Evolutionary conservation across 2,888 invertebrate species (phyloP).

Genomic region (Lochmaea crataegi): DNA sequence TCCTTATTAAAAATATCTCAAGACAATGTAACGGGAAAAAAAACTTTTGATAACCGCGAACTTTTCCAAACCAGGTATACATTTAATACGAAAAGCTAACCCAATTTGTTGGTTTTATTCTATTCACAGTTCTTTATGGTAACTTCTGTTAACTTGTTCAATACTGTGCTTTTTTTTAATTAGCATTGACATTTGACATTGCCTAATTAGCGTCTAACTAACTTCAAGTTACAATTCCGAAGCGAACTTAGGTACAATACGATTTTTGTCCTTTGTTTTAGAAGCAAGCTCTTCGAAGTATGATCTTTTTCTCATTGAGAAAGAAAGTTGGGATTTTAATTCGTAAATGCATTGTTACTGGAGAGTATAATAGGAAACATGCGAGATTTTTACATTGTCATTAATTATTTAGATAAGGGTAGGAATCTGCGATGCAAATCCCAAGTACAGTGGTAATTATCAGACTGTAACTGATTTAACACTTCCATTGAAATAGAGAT

Average conservation of each 20-base stretch:
- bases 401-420: constrained; percentile 42
- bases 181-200: constrained; percentile 58
- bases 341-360: constrained; percentile 41
- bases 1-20: constrained; percentile 16
- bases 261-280: constrained; percentile 48
- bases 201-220: constrained; percentile 58
- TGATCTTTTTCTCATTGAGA: constrained; percentile 49
- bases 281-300: constrained; percentile 49
- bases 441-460: constrained; percentile 38
- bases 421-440: constrained; percentile 29
- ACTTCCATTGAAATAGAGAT: constrained; percentile 25
- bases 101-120: constrained; percentile 44
- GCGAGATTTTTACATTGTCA: constrained; percentile 38
- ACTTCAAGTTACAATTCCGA: constrained; percentile 53
- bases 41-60: not conserved
- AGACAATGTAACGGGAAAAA: constrained; percentile 1
- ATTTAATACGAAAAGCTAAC: constrained; percentile 31
- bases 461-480: constrained; percentile 27
- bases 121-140: constrained; percentile 40
- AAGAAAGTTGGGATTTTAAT: constrained; percentile 47
- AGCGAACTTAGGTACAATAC: constrained; percentile 52
- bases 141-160: constrained; percentile 48
- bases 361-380: constrained; percentile 38
- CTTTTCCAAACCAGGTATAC: constrained; percentile 21
- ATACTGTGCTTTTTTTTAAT: constrained; percentile 55